Evolutionary conservation across 53 echinoderm and acorn worm genomes (phyloP).

Genomic region (Henricia sp.): DNA sequence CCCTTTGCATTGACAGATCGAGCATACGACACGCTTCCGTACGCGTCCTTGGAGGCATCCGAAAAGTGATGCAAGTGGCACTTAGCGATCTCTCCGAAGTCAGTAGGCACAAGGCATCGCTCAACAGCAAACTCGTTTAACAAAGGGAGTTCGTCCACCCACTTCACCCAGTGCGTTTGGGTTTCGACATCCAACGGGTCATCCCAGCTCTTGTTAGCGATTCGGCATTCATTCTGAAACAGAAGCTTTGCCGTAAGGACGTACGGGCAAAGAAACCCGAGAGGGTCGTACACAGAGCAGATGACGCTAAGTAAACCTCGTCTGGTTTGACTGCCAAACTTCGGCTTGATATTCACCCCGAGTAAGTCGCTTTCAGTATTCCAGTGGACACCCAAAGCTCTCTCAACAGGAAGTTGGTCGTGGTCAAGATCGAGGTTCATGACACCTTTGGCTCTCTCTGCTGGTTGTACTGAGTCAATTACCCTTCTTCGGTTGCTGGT

Average conservation of each 20-base stretch:
- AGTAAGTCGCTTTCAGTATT: constrained; percentile 1
- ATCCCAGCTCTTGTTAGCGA: constrained; percentile 41
- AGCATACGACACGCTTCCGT: constrained; percentile 51
- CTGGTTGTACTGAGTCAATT: constrained; percentile 4
- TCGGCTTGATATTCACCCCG: neutral
- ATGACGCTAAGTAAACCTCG: constrained; percentile 54
- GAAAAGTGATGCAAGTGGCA: constrained; percentile 55
- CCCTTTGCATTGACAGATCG: neutral
- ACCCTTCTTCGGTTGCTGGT: too few relatives aligned
- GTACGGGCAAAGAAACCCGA: constrained; percentile 50
- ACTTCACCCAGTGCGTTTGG: too few relatives aligned
- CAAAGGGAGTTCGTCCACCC: constrained; percentile 19
- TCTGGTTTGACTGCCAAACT: constrained; percentile 9
- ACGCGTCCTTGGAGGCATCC: constrained; percentile 57
- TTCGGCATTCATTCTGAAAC: constrained; percentile 53
- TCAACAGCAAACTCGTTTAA: constrained; percentile 21
- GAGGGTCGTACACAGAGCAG: constrained; percentile 62
- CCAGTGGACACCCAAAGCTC: constrained; percentile 67
- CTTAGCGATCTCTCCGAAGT: constrained; percentile 7
- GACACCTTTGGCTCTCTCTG: constrained; percentile 20
- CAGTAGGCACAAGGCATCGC: constrained; percentile 33
- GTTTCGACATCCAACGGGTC: constrained; percentile 4
- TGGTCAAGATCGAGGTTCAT: constrained; percentile 44
- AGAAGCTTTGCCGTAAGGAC: constrained; percentile 51
- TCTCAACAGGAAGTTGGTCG: constrained; percentile 64